These are phyloP conservation scores for Blennius ocellaris DNA, from an alignment of 2,113 vertebrate species.

Conservation along the genomic window DNA sequence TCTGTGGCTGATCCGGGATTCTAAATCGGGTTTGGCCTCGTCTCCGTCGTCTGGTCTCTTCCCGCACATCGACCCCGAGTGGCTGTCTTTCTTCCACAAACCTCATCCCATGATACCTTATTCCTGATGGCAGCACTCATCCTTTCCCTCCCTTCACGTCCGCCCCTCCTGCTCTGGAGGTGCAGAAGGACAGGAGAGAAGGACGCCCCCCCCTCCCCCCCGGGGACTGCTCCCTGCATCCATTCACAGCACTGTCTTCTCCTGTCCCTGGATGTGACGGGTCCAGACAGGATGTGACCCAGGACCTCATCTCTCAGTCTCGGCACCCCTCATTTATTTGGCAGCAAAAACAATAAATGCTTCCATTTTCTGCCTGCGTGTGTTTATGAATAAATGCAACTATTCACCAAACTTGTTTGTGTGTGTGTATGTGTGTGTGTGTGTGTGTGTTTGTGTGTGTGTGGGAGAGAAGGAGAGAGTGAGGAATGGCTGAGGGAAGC, in stretches of 20 bases:
- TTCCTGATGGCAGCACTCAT: conserved; percentile 38
- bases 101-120: background rate
- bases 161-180: conserved; percentile 32
- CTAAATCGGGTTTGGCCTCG: conserved; percentile 62
- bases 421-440: conserved; percentile 23
- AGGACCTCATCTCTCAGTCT: background rate
- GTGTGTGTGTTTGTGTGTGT: background rate
- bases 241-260: conserved; percentile 53
- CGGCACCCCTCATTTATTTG: conserved; percentile 27
- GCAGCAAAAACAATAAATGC: conserved; percentile 59
- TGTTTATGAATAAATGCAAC: conserved; percentile 54
- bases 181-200: conserved; percentile 21
- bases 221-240: conserved; percentile 43
- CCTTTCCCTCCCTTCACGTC: conserved; percentile 21
- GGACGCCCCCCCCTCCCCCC: too few species aligned
- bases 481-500: conserved; percentile 45
- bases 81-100: conserved; percentile 38
- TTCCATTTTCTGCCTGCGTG: conserved; percentile 33
- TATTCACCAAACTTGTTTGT: conserved; percentile 28
- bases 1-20: conserved; percentile 51
- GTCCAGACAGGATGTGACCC: conserved; percentile 62
- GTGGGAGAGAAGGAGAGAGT: background rate
- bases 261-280: conserved; percentile 49
- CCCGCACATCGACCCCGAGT: conserved; percentile 27
- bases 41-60: conserved; percentile 13